Evolutionary conservation across 2,797 vertebrate species (phyloP), one percentile per base, ranked within the genome.

Genomic region (Prunella strophiata): DNA sequence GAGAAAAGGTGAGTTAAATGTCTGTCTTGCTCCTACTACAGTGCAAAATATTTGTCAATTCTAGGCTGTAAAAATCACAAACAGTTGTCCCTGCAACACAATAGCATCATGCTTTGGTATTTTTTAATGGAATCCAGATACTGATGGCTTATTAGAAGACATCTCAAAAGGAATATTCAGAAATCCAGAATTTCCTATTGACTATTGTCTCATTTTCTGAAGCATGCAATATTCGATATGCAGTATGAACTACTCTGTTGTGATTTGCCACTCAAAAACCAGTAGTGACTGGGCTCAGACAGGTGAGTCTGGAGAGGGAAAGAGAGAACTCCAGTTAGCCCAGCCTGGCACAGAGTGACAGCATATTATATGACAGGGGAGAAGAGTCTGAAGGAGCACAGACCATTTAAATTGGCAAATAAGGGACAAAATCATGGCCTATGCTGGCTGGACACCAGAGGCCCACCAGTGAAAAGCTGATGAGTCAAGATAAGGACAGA

Each of bases 1-100:
- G 99, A 89, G 98, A 98, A 80, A 98, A 98, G 98, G 99, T 99
- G 97, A 84, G 93, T 84, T 61, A 52, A 58, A 76, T 3, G 6
- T 32, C n/a, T 57, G 32, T 42, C 50, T 79, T 91, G 20, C 47
- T 71, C 15, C 40, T 21, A 20, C 25, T 45, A 50, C 36, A 62
- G 26, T 67, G 52, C 59, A 71, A 95, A 76, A 50, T 50, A 11
- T 78, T 81, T 48, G 47, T 66, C 51, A 70, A 3, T 54, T 79
- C 20, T 54, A 52, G 47, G 32, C 23, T 68, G 14, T 32, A 58
- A 87, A 88, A 82, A 63, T 36, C 29, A 29, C 42, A 34, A 62
- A 32, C 32, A 59, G 32, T 23, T 93, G 38, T 63, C 15, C 48
- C 55, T 81, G n/a, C 50, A 78, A 73, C 5, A 22, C 11, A 72